These are phyloP conservation scores for Bungarus multicinctus DNA, from an alignment of 2,113 vertebrate species.

Conservation along the genomic window DNA sequence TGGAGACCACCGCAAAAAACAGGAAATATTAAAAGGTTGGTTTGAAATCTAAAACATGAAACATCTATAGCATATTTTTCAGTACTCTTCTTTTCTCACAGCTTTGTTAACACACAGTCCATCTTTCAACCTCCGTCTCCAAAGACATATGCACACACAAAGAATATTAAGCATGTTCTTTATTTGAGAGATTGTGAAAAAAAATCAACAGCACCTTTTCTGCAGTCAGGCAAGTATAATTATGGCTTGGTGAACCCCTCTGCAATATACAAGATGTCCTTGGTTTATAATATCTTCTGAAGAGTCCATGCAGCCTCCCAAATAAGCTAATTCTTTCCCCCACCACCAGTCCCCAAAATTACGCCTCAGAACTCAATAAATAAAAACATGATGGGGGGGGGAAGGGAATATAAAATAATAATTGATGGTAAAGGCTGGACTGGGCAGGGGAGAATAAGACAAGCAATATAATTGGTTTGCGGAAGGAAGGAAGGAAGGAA, in stretches of 20 bases:
- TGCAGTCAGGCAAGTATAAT: conserved; percentile 18
- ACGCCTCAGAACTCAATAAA: neutral
- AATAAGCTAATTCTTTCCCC: neutral
- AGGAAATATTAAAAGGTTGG: neutral
- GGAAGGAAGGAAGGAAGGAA: neutral
- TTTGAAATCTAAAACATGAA: neutral
- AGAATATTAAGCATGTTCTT: conserved; percentile 1
- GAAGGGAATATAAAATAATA: neutral
- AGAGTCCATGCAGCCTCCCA: neutral
- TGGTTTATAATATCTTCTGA: conserved; percentile 28
- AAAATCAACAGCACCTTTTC: conserved; percentile 26
- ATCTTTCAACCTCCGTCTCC: neutral
- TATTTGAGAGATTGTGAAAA: conserved; percentile 1
- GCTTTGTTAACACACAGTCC: neutral
- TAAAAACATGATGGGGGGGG: neutral
- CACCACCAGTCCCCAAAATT: neutral
- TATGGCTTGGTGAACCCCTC: conserved; percentile 52
- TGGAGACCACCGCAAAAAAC: neutral
- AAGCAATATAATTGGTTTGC: neutral
- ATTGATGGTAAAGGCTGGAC: neutral
- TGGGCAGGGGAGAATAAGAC: neutral
- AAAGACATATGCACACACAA: neutral
- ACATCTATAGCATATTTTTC: neutral
- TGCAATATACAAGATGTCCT: conserved; percentile 10
- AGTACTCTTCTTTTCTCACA: neutral